phyloP scores from a whole-genome alignment of 2,888 invertebrate genomes.

The Eupithecia abbreviata region DNA sequence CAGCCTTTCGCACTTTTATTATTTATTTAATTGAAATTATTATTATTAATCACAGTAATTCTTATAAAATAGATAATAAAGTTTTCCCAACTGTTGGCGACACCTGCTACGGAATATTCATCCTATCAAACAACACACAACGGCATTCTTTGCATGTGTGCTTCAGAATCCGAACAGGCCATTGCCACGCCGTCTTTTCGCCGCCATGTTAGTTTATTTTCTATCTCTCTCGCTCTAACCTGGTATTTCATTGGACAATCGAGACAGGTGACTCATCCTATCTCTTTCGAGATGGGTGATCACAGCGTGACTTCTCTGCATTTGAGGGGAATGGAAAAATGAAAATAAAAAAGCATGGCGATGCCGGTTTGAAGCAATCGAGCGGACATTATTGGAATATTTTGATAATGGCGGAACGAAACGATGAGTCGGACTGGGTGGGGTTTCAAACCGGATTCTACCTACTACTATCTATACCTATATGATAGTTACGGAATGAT shows the following conservation, averaged over 20 bases:
- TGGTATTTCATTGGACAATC: conserved; percentile 45
- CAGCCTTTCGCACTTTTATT: no score
- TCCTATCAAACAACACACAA: conserved; percentile 64
- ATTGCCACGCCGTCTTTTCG: conserved; percentile 61
- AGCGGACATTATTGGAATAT: conserved; percentile 54
- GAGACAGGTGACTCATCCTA: conserved; percentile 55
- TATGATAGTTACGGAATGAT: neutral
- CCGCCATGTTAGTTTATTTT: conserved; percentile 75
- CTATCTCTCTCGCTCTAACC: conserved; percentile 60
- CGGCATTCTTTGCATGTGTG: conserved; percentile 52
- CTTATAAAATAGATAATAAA: neutral
- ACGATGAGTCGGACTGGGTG: conserved; percentile 33
- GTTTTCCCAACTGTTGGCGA: conserved; percentile 53
- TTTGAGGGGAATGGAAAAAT: conserved; percentile 76
- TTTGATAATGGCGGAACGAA: conserved; percentile 54
- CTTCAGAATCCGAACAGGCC: conserved; percentile 66
- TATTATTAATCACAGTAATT: neutral
- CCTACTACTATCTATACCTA: neutral
- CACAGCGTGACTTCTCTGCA: conserved; percentile 70
- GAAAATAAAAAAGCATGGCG: conserved; percentile 61
- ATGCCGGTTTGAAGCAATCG: conserved; percentile 51
- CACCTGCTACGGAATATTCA: conserved; percentile 60
- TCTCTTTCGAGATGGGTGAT: conserved; percentile 63
- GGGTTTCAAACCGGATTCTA: conserved; percentile 28
- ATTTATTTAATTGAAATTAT: no score